Conservation (phyloP, 2,113 vertebrate species). For the Semicossyphus pulcher region DNA sequence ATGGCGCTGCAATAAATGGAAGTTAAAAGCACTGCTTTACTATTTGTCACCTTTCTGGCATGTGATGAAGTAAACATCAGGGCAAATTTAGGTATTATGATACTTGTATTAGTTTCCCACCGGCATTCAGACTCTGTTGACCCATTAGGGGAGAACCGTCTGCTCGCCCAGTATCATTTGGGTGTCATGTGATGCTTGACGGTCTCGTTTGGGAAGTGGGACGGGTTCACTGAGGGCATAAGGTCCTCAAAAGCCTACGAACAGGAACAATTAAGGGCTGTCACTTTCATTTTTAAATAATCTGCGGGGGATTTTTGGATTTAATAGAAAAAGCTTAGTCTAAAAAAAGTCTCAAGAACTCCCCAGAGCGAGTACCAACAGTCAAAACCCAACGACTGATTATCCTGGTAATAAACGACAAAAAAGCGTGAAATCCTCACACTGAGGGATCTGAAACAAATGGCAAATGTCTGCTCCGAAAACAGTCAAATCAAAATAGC, state of each 20-base stretch:
- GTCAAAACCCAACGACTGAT: no score
- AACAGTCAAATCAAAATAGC: no score
- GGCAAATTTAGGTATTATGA: constrained; percentile 4
- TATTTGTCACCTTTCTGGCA: constrained; percentile 8
- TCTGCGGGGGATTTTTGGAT: background rate
- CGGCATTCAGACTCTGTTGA: background rate
- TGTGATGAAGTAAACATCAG: constrained; percentile 3
- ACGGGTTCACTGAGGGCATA: background rate
- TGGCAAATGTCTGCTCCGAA: no score
- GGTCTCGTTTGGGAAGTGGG: background rate
- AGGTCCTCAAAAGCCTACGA: background rate
- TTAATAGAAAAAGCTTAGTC: no score
- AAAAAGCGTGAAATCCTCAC: background rate
- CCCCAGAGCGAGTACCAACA: no score
- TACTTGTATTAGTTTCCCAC: background rate
- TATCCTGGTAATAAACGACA: no score
- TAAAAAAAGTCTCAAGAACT: no score
- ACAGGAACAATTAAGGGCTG: background rate
- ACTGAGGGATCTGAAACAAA: no score
- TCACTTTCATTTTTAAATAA: background rate
- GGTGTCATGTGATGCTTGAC: background rate
- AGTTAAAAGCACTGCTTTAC: background rate
- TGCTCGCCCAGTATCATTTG: background rate
- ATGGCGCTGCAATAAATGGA: background rate
- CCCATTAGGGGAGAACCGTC: background rate